These are phyloP conservation scores for Tautogolabrus adspersus DNA, from an alignment of 2,113 vertebrate species.

Conservation along the genomic window DNA sequence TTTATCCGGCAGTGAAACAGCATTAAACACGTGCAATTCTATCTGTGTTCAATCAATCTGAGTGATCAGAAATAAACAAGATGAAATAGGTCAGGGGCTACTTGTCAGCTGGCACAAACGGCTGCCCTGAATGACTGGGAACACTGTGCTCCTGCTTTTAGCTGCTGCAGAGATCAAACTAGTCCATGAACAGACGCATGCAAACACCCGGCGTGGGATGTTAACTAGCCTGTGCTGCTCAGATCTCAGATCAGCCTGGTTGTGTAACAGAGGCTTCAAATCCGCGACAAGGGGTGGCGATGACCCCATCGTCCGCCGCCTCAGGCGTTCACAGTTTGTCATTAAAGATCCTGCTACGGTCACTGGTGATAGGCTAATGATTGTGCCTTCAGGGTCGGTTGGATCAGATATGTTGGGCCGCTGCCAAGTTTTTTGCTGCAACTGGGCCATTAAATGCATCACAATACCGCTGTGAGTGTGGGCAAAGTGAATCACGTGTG, in stretches of 20 bases:
- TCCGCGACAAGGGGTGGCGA: conserved; percentile 3
- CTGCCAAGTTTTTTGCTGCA: conserved; percentile 39
- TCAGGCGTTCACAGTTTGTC: conserved; percentile 45
- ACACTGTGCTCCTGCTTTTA: conserved; percentile 35
- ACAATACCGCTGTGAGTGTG: neutral
- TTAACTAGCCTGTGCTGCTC: conserved; percentile 47
- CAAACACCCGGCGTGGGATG: conserved; percentile 21
- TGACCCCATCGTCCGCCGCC: conserved; percentile 43
- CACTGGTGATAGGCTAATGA: conserved; percentile 70
- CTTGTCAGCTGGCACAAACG: conserved; percentile 33
- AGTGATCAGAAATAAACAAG: neutral
- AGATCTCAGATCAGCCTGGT: conserved; percentile 26
- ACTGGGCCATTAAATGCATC: conserved; percentile 58
- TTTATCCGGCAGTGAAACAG: too few species aligned
- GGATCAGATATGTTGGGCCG: conserved; percentile 26
- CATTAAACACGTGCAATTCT: too few species aligned
- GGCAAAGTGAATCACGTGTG: neutral
- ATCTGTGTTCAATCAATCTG: neutral
- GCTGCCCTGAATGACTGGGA: neutral
- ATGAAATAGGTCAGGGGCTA: conserved; percentile 16
- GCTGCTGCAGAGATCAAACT: conserved; percentile 31
- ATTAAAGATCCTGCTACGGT: conserved; percentile 69
- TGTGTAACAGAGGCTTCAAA: conserved; percentile 57
- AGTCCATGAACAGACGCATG: conserved; percentile 24
- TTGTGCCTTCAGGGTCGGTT: conserved; percentile 42